These are phyloP conservation scores for Psittacula derbiana DNA, from an alignment of 2,797 vertebrate genomes.

Conservation along the genomic window DNA sequence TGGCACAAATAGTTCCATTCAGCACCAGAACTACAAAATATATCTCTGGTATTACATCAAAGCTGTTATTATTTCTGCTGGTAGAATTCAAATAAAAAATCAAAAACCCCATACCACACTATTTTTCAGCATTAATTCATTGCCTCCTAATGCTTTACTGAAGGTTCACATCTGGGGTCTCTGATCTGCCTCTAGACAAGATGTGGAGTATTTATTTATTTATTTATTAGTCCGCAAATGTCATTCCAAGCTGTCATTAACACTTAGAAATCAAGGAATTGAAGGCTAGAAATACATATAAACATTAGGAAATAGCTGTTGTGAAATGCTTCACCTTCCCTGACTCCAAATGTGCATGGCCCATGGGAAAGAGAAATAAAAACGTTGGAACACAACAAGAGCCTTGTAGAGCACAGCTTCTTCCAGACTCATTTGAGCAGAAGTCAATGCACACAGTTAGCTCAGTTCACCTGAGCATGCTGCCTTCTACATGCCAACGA, in stretches of 20 bases:
- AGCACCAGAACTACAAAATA: neutral
- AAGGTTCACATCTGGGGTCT: neutral
- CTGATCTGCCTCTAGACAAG: neutral
- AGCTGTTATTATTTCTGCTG: neutral
- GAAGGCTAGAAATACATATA: neutral
- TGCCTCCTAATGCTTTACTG: neutral
- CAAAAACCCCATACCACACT: accelerated
- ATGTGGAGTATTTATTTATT: neutral
- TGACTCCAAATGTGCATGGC: neutral
- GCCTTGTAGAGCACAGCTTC: neutral
- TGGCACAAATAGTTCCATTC: neutral
- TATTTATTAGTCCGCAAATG: neutral
- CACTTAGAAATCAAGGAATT: neutral
- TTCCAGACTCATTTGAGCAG: neutral
- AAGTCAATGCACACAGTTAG: neutral
- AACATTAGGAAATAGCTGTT: neutral
- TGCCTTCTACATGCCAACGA: neutral
- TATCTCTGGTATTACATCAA: neutral
- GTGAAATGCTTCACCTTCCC: neutral
- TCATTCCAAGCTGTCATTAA: neutral
- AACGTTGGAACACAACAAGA: neutral
- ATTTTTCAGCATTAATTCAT: neutral
- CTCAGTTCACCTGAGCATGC: neutral
- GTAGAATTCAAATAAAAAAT: neutral
- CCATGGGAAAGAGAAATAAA: neutral